Base-by-base conservation (phyloP, 2,888 invertebrate genomes). In the Hedychridium roseum region DNA sequence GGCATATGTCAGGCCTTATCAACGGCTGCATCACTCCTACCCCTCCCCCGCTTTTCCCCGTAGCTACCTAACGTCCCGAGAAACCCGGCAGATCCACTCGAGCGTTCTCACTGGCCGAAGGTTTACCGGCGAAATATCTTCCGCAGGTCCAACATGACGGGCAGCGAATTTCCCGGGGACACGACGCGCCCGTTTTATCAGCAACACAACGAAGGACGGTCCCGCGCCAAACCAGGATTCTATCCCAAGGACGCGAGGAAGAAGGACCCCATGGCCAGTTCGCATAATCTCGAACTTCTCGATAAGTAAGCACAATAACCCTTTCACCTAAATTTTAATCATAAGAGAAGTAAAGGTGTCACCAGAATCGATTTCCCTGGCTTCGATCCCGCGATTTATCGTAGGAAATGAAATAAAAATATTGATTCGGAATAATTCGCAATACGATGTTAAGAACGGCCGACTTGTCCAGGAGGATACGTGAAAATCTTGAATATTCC, bases 231-330 rank as follows among this genome's bases (percentile, higher is more conserved):
- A 45, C 63, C 66, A 4, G 68, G 66, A 36, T 64, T 68, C 45
- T 68, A 68, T 52, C 68, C 68, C 11, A 68, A 70, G 57, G 67
- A 69, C 41, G 67, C 65, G 21, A 59, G 61, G 36, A 67, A 62
- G 41, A 68, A 68, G 46, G 60, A 68, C 27, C 67, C 67, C 32
- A 57, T 43, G 31, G 67, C 67, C 30, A 66, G 63, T 41, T 63
- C 66, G 15, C 66, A 68, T 53, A 68, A 68, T 55, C 54, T 68
- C 21, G 66, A 68, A 31, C 54, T 68, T 12, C 60, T 68, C 43
- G 68, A 68, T 44, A 66, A 56, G 68, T 68, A 54, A 51, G 54
- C 43, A 36, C 16, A 32, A 17, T 7, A n/a, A n/a, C n/a, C n/a
- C n/a, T 37, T n/a, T 34, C 38, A 12, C 44, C 17, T 21, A n/a